Conservation (phyloP, 2,113 vertebrate genomes). For the Daubentonia madagascariensis region DNA sequence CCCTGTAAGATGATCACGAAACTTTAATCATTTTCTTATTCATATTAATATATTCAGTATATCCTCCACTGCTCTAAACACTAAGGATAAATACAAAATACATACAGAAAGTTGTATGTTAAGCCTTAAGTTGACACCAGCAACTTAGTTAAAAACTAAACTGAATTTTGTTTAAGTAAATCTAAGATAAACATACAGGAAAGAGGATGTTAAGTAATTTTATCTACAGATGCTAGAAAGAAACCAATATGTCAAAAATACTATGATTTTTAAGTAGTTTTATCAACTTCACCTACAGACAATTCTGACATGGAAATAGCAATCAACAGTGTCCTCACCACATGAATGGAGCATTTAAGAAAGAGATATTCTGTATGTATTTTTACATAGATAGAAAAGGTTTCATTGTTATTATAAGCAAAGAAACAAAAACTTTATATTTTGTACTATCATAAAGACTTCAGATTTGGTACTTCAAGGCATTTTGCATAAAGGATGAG, state of each 20-base stretch:
- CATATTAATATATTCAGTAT: background rate
- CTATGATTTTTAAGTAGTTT: background rate
- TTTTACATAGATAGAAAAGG: background rate
- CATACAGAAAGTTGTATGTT: background rate
- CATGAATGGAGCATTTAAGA: background rate
- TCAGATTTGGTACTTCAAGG: background rate
- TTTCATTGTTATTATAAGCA: background rate
- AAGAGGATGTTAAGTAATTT: background rate
- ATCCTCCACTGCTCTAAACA: background rate
- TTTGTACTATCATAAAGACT: background rate
- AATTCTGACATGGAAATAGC: background rate
- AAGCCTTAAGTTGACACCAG: background rate
- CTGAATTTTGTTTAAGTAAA: background rate
- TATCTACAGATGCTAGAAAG: background rate
- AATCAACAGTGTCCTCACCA: background rate
- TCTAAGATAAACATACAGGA: background rate
- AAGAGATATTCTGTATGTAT: background rate
- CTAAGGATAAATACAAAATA: background rate
- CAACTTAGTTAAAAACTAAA: slow-evolving; percentile 2
- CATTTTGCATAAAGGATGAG: background rate
- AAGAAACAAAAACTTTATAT: background rate
- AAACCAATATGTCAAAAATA: background rate
- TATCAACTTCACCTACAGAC: background rate
- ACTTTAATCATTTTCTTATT: background rate
- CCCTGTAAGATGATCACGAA: background rate